Evolutionary conservation across 2,113 vertebrate species (phyloP), one percentile per base, ranked within the genome.

Genomic region (Tragelaphus strepsiceros): DNA sequence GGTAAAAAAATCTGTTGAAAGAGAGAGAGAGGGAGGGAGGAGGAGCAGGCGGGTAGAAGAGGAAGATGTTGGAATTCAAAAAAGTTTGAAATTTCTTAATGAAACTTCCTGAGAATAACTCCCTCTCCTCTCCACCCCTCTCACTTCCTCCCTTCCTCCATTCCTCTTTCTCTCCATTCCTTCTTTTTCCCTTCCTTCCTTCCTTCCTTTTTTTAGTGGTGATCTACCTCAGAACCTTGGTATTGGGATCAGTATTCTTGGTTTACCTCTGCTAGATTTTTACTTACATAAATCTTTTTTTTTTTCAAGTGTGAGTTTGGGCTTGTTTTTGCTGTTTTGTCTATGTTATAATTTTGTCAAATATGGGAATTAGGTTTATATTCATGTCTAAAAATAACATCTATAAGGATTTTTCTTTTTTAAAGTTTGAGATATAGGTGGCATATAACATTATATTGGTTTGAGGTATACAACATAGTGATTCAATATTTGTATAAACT

Each of bases 381-480:
- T 62, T 67, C 46, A 8, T 94, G 85, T 97, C 64, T 94, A 53
- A 92, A 97, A 82, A 90, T 77, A n/a, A 1, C 17, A 14, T 86
- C 4, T 67, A 61, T 14, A 88, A 67, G 14, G 81, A 94, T 71
- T 0, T 71, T 88, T 35, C n/a, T 51, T 88, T 35, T 82, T 51
- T 21, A 0, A 82, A 46, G 14, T n/a, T 17, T 82, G 49, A 82
- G 6, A 22, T n/a, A 53, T 32, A 53, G 19, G 30, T 53, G 49
- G 12, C 3, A n/a, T 81, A 53, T 13, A 22, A 53, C 80, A 53
- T 78, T 49, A 78, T 81, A 81, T 82, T 22, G 53, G 17, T 53
- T 82, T 82, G 49, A 82, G 17, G 30, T 53, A n/a, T 82, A n/a
- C 19, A 22, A 7, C 49, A 54, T n/a, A n/a, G n/a, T 54, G 17